These are phyloP conservation scores for Melanaphis sacchari DNA, from an alignment of 1,140 invertebrate genomes.

Conservation along the genomic window DNA sequence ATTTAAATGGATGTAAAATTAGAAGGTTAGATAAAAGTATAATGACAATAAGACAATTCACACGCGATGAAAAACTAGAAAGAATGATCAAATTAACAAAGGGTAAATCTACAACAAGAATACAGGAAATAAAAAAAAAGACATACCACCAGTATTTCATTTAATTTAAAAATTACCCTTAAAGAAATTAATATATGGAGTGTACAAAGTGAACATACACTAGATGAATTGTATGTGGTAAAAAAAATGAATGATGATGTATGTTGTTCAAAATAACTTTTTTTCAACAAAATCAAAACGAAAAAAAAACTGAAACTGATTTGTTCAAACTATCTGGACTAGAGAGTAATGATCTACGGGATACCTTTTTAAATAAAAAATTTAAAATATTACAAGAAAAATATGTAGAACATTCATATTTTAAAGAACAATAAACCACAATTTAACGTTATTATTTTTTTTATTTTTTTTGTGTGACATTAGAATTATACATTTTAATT, in stretches of 20 bases:
- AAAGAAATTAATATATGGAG: too few relatives aligned
- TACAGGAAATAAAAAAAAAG: background rate
- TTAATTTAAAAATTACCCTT: background rate
- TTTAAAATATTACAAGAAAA: too few relatives aligned
- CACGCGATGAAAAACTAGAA: background rate
- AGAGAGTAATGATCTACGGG: too few relatives aligned
- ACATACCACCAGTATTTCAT: background rate
- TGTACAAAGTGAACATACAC: slow-evolving; percentile 7
- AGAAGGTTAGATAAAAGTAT: background rate
- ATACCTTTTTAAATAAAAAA: too few relatives aligned
- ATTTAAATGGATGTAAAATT: slow-evolving; percentile 19
- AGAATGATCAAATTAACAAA: background rate
- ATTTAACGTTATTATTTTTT: too few relatives aligned
- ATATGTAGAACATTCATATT: too few relatives aligned
- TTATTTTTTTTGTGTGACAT: too few relatives aligned
- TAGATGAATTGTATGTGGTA: background rate
- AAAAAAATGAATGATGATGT: background rate
- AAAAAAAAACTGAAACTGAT: too few relatives aligned
- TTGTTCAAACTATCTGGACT: too few relatives aligned
- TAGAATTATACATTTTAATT: too few relatives aligned
- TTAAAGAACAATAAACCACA: too few relatives aligned
- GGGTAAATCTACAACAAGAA: background rate
- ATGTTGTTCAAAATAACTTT: background rate
- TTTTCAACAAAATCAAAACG: too few relatives aligned
- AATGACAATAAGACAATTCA: background rate